Evolutionary conservation across 1,140 invertebrate genomes (phyloP).

Genomic region (Ganaspis sp.): DNA sequence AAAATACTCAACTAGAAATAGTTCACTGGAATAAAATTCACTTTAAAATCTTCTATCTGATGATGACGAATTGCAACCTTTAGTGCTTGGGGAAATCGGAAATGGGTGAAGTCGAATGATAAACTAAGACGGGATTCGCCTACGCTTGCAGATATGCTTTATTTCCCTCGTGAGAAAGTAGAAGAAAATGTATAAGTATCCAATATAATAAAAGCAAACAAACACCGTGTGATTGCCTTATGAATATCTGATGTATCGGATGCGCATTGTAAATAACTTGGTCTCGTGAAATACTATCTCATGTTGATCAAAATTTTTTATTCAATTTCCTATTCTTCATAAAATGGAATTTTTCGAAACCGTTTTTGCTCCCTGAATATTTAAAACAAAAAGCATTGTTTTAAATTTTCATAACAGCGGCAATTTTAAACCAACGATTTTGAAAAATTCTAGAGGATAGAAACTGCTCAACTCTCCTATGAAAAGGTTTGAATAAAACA

Average conservation of each 20-base stretch:
- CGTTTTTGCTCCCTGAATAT: too few species aligned
- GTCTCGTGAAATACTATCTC: neutral
- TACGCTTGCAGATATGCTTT: slow-evolving; percentile 9
- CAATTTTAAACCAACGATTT: neutral
- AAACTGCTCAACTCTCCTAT: neutral
- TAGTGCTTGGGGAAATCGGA: neutral
- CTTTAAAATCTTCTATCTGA: neutral
- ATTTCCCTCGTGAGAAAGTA: slow-evolving; percentile 5
- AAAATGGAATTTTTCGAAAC: too few species aligned
- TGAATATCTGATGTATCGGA: neutral
- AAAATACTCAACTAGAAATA: neutral
- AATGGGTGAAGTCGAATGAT: slow-evolving; percentile 5
- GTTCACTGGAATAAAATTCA: neutral
- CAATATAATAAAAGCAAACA: slow-evolving; percentile 6
- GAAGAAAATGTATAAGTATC: neutral
- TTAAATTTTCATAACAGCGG: slow-evolving; percentile 37
- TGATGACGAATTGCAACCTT: neutral
- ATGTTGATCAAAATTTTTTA: slow-evolving; percentile 1
- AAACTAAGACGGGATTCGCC: slow-evolving; percentile 4
- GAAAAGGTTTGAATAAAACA: neutral
- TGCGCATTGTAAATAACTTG: neutral
- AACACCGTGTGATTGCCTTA: slow-evolving; percentile 5
- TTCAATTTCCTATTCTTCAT: too few species aligned
- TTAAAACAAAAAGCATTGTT: too few species aligned
- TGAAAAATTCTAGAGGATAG: neutral